These are phyloP conservation scores for Pherbina coryleti DNA, from an alignment of 2,888 invertebrate genomes.

Conservation along the genomic window DNA sequence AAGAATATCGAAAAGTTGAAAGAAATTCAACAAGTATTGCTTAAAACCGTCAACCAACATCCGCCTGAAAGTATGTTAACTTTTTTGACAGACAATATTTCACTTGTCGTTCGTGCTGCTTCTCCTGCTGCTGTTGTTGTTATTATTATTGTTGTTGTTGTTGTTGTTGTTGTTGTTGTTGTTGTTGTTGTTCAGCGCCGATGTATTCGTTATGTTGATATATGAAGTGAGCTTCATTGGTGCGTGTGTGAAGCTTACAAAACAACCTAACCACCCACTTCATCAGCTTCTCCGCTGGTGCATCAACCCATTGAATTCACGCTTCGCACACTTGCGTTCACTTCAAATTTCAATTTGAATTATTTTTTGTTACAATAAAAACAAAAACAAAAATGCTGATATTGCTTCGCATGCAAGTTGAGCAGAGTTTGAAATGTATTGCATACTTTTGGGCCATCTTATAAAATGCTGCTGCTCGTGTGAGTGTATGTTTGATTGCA, in stretches of 20 bases:
- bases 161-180: background rate
- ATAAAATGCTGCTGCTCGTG: background rate
- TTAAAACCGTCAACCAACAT: background rate
- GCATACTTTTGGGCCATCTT: background rate
- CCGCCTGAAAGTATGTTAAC: background rate
- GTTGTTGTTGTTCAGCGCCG: background rate
- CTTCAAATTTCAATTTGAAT: constrained; percentile 7
- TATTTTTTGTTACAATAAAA: background rate
- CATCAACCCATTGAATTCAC: too few relatives aligned
- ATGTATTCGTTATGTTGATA: background rate
- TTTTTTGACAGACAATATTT: background rate
- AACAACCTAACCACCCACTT: too few relatives aligned
- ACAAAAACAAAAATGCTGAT: too few relatives aligned
- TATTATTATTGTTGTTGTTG: background rate
- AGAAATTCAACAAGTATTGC: constrained; percentile 10
- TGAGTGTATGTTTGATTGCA: background rate
- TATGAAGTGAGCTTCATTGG: too few relatives aligned
- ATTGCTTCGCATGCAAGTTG: background rate
- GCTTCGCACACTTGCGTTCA: background rate
- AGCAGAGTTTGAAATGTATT: background rate
- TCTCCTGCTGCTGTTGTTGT: too few relatives aligned
- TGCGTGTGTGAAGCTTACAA: too few relatives aligned
- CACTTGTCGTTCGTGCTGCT: background rate
- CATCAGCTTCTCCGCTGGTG: background rate
- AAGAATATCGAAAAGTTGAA: background rate